These are phyloP conservation scores for Cyanoderma ruficeps DNA, from an alignment of 2,113 vertebrate genomes.

Conservation along the genomic window DNA sequence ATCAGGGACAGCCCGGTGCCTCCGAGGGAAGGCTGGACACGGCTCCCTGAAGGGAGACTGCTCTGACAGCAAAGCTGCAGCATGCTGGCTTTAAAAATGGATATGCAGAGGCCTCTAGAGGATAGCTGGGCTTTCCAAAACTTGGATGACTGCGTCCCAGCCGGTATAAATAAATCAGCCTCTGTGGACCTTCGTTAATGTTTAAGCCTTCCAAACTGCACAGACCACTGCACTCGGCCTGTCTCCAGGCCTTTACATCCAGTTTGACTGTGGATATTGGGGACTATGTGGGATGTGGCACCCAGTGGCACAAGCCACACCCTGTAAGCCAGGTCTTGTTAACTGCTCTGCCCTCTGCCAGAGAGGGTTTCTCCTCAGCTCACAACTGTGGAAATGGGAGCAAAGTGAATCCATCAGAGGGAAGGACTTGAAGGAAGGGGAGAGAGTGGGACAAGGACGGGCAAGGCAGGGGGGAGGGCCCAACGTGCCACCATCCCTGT, in stretches of 20 bases:
- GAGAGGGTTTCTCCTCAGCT: not conserved
- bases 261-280: not conserved
- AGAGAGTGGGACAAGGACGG: not conserved
- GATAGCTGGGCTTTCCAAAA: not conserved
- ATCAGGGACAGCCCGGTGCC: accelerated
- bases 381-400: accelerated
- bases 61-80: not conserved
- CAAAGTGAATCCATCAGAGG: not conserved
- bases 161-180: not conserved
- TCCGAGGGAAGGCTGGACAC: accelerated
- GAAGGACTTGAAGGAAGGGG: not conserved
- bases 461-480: not conserved
- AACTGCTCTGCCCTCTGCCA: not conserved
- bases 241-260: not conserved
- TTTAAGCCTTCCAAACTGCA: not conserved
- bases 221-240: not conserved
- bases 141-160: not conserved
- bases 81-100: not conserved
- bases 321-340: not conserved
- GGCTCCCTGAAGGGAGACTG: accelerated
- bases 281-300: not conserved
- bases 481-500: not conserved
- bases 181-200: not conserved
- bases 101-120: not conserved
- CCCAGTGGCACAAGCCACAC: not conserved